Evolutionary conservation across 2,888 invertebrate species (phyloP), one percentile per base, ranked within the genome.

Genomic region (Leptopilina myrica): DNA sequence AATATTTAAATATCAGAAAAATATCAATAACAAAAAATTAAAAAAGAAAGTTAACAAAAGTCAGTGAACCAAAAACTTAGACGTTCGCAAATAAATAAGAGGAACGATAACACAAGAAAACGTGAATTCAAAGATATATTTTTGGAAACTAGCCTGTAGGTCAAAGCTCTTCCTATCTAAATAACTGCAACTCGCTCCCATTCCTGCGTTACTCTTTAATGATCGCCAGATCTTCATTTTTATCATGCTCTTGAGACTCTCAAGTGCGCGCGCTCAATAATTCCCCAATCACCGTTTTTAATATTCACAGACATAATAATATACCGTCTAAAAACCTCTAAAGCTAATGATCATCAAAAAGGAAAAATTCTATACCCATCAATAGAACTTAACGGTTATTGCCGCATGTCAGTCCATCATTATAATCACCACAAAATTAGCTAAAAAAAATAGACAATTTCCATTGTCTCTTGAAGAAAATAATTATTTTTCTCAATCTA

Each of bases 121-220:
- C 53, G 53, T 8, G 49, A 20, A 53, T 49, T 69, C 53, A 53
- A 69, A 53, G 53, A 26, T 20, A 5, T 69, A 69, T 69, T 69
- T 69, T 69, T 69, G 53, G 69, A 69, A 69, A 69, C 53, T 53
- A 53, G 49, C 69, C 69, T 69, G 53, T 69, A 69, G 73, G 53
- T 56, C 69, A 53, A 73, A 73, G 69, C 69, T 56, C 69, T 73
- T 73, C 69, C 14, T 14, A 53, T 69, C 69, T 69, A 33, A 73
- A 73, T 73, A 73, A 73, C 26, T 33, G 64, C 64, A 64, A 40
- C 73, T 73, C 73, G 73, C 56, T 56, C 56, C 40, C 56, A 73
- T 26, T 73, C 33, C 40, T 33, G 33, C 56, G 20, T 73, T 15
- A 53, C 49, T 67, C 43, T 43, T 43, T 56, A 73, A 73, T 33